phyloP scores from a whole-genome alignment of 2,113 vertebrate genomes.

The Malaclemys terrapin region DNA sequence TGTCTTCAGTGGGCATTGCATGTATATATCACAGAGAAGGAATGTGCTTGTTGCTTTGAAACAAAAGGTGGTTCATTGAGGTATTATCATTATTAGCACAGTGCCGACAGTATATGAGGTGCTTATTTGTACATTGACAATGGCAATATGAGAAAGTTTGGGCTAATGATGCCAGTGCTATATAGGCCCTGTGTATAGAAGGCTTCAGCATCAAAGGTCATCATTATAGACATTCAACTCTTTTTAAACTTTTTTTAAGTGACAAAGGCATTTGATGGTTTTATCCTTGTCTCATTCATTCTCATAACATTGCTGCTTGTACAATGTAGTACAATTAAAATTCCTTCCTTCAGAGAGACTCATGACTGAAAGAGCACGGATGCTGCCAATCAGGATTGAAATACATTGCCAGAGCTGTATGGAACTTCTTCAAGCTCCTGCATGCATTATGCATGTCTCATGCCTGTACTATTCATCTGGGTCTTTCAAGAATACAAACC shows the following conservation, averaged over 20 bases:
- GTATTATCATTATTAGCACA: background rate
- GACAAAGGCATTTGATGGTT: background rate
- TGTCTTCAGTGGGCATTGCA: background rate
- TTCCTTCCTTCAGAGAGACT: background rate
- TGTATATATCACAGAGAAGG: background rate
- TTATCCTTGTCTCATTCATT: background rate
- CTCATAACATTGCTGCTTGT: background rate
- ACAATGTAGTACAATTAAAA: background rate
- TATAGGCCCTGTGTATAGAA: background rate
- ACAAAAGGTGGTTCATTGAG: background rate
- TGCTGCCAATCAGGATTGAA: background rate
- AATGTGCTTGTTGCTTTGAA: background rate
- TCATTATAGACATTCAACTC: background rate
- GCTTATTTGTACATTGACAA: background rate
- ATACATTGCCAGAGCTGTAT: background rate
- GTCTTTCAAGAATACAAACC: background rate
- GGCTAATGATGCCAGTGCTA: background rate
- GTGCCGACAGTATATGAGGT: background rate
- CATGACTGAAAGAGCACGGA: background rate
- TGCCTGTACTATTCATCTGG: background rate
- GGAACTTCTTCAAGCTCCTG: background rate
- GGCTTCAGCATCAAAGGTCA: background rate
- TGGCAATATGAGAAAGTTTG: background rate
- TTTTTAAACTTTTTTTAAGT: background rate
- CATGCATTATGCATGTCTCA: background rate